A percentile compares a stretch with the other conserved stretches of the same genome.
Conservation (phyloP, 2,113 vertebrate genomes). For the Morone chrysops region DNA sequence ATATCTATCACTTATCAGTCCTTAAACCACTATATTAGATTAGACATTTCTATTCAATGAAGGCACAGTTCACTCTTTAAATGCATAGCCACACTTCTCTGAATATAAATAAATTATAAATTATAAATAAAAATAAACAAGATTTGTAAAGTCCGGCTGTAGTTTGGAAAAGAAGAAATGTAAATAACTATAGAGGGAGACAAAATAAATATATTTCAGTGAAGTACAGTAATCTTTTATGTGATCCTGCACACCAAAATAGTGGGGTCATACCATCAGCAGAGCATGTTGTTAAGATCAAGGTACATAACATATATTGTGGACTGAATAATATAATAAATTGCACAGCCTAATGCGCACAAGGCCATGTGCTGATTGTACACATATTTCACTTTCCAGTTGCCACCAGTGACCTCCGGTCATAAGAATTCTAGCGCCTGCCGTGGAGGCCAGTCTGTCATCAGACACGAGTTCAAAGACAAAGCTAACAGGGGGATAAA, state of each 20-base stretch:
- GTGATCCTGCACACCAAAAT: background rate
- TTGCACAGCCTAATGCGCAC: background rate
- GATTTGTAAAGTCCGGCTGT: background rate
- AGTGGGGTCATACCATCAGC: background rate
- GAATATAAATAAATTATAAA: background rate
- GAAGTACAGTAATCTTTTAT: background rate
- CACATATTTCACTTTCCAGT: conserved; percentile 58
- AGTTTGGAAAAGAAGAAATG: background rate
- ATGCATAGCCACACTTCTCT: background rate
- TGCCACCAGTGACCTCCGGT: conserved; percentile 43
- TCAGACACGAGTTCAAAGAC: conserved; percentile 74
- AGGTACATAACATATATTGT: background rate
- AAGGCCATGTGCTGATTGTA: conserved; percentile 23
- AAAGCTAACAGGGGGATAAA: conserved; percentile 56
- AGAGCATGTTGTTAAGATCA: conserved; percentile 14
- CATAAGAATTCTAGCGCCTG: conserved; percentile 47
- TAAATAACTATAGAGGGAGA: background rate
- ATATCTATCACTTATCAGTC: background rate
- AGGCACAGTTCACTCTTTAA: background rate
- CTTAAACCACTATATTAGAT: background rate
- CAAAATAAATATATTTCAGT: too few relatives aligned
- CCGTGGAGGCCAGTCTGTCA: conserved; percentile 59
- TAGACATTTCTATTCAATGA: background rate
- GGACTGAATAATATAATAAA: background rate
- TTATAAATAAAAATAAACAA: background rate